Conservation (phyloP, 1,140 invertebrate genomes). For the Idris sp. region DNA sequence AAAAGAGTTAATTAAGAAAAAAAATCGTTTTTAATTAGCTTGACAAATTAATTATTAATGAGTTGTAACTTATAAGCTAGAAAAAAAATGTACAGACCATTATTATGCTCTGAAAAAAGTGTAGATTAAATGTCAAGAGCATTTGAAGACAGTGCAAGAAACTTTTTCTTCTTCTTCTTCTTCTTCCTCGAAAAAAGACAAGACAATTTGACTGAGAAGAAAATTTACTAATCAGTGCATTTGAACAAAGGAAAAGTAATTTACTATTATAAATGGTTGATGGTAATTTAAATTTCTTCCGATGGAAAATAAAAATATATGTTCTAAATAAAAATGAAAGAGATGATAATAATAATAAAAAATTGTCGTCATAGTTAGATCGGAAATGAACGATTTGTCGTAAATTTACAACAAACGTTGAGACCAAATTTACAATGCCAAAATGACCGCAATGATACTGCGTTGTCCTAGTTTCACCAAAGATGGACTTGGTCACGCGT, state of each 20-base stretch:
- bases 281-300: conserved; percentile 5
- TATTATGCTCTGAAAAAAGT: no score
- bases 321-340: no score
- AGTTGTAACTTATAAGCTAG: no score
- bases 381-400: conserved; percentile 22
- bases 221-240: conserved; percentile 32
- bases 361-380: neutral
- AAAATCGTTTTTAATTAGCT: no score
- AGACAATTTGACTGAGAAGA: conserved; percentile 13
- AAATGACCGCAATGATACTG: conserved; percentile 32
- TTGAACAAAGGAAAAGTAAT: conserved; percentile 24
- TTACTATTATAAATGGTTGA: neutral
- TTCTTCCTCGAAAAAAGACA: no score
- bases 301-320: neutral
- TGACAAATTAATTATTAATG: no score
- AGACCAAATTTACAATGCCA: conserved; percentile 37
- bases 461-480: conserved; percentile 44
- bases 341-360: conserved; percentile 1
- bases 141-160: no score
- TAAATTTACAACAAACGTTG: conserved; percentile 1
- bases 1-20: no score
- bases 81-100: no score
- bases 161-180: no score
- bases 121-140: no score
- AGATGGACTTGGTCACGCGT: conserved; percentile 50